Percentiles rank a stretch among this genome's conserved stretches.
Evolutionary conservation across 2,113 vertebrate genomes (phyloP).

Genomic region (Onychostruthus taczanowskii): DNA sequence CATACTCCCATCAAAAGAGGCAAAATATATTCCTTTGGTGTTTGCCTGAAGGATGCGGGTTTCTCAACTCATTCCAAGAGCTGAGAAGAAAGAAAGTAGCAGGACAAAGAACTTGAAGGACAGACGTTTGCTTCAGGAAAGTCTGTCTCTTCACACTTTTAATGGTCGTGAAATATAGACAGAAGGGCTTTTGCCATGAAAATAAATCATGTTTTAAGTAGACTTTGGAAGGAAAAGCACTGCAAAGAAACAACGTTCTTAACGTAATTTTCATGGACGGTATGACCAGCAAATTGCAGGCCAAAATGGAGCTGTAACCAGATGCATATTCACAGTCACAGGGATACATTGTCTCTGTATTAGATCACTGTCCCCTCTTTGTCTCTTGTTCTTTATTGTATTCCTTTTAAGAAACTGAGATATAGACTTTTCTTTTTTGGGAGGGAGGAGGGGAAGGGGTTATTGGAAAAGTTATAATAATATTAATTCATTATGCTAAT

Average conservation of each 20-base stretch:
- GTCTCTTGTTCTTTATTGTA: background rate
- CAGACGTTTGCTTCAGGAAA: background rate
- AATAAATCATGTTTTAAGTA: background rate
- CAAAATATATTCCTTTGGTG: background rate
- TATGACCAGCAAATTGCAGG: background rate
- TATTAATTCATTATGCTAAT: background rate
- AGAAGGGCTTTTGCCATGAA: background rate
- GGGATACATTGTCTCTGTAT: background rate
- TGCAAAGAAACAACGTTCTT: background rate
- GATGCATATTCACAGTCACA: background rate
- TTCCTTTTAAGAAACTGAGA: background rate
- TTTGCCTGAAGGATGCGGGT: background rate
- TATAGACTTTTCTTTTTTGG: background rate
- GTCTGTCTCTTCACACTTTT: background rate
- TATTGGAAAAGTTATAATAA: background rate
- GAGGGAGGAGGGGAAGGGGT: accelerated
- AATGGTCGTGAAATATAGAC: background rate
- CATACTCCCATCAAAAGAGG: background rate
- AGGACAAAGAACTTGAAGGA: background rate
- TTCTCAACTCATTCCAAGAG: background rate
- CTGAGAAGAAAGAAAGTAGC: background rate
- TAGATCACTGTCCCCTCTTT: background rate
- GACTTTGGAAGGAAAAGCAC: background rate
- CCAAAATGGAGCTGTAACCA: background rate
- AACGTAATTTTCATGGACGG: background rate